Percentiles rank a stretch among this genome's conserved stretches.
Conservation (phyloP, 2,888 invertebrate genomes). For the Sabatieria punctata region DNA sequence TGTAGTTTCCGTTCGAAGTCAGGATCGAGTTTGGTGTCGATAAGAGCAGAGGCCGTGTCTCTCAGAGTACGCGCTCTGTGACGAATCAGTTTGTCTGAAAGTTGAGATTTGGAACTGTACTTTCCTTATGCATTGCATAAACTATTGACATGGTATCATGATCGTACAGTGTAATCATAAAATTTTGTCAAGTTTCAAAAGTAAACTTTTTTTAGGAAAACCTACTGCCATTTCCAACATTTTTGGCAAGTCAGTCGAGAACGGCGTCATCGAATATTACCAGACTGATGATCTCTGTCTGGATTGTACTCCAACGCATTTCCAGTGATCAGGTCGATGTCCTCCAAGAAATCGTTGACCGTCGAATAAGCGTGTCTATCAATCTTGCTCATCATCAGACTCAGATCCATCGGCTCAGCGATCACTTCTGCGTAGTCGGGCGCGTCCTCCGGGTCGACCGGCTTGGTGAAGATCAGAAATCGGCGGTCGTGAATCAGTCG, state of each 20-base stretch:
- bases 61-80: constrained; percentile 66
- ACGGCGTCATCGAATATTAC: too few relatives aligned
- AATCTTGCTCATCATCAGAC: constrained; percentile 76
- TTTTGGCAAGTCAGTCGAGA: too few relatives aligned
- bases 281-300: constrained; percentile 58
- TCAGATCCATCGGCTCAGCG: constrained; percentile 67
- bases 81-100: constrained; percentile 39
- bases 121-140: too few relatives aligned
- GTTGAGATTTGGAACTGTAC: too few relatives aligned
- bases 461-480: constrained; percentile 69
- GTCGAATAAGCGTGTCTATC: constrained; percentile 65
- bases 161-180: too few relatives aligned
- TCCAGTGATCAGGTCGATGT: constrained; percentile 61
- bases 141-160: too few relatives aligned
- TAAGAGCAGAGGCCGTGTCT: constrained; percentile 63
- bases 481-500: constrained; percentile 32
- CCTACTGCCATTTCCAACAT: too few relatives aligned
- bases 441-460: constrained; percentile 63
- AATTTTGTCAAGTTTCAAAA: too few relatives aligned
- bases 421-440: constrained; percentile 67
- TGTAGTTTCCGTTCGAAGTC: too few relatives aligned
- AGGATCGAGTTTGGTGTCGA: constrained; percentile 67
- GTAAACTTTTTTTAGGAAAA: too few relatives aligned
- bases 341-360: constrained; percentile 61
- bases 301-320: constrained; percentile 78